Conservation (phyloP, 2,888 invertebrate species). For the Cistogaster globosa region DNA sequence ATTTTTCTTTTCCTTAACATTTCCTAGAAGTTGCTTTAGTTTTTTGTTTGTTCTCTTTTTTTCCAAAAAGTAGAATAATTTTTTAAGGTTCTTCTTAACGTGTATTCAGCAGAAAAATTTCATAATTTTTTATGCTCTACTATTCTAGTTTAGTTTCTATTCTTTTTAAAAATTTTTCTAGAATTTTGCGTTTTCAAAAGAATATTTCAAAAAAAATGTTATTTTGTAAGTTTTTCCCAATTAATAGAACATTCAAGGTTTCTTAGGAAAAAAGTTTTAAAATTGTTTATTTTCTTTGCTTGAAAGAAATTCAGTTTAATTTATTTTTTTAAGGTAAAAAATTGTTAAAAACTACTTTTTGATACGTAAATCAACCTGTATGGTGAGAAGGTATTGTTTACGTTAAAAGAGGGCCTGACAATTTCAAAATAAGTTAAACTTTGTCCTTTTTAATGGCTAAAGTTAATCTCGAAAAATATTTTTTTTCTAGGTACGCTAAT, state of each 20-base stretch:
- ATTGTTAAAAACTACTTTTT: not conserved
- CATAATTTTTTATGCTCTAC: conserved; percentile 53
- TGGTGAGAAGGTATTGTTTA: too few relatives aligned
- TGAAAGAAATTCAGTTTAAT: not conserved
- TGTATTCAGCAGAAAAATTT: not conserved
- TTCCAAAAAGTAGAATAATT: conserved; percentile 1
- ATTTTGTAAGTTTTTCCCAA: not conserved
- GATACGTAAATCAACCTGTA: not conserved
- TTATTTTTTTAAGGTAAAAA: not conserved
- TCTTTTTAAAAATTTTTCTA: not conserved
- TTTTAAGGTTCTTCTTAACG: conserved; percentile 7
- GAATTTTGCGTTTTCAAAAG: conserved; percentile 24
- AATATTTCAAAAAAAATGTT: not conserved
- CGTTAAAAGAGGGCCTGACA: too few relatives aligned
- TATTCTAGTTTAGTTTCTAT: conserved; percentile 46
- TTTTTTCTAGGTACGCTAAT: too few relatives aligned
- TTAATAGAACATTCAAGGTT: not conserved
- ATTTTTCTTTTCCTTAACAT: not conserved
- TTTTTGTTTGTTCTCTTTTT: not conserved
- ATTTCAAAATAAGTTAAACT: too few relatives aligned
- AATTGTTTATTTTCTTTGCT: not conserved
- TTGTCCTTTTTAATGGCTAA: too few relatives aligned
- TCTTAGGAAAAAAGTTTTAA: not conserved
- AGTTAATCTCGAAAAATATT: too few relatives aligned
- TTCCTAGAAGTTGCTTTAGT: not conserved